These are phyloP conservation scores for Epinotia brunnichana DNA, from an alignment of 2,888 invertebrate species.

Conservation along the genomic window DNA sequence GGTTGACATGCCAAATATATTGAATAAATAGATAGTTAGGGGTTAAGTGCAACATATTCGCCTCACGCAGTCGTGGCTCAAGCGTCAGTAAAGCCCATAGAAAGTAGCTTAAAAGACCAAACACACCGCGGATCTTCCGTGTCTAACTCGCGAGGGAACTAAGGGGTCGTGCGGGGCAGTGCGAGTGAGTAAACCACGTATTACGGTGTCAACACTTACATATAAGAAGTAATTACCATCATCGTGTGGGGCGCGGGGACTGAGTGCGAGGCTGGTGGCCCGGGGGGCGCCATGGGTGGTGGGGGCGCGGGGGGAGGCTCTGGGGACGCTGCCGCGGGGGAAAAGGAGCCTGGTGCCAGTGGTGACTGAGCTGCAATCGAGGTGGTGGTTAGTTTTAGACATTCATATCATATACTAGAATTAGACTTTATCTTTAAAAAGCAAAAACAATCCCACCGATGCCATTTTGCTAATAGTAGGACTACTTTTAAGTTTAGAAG, in stretches of 20 bases:
- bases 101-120: slow-evolving; percentile 30
- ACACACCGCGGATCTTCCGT: slow-evolving; percentile 31
- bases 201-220: slow-evolving; percentile 84
- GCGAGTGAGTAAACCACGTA: slow-evolving; percentile 81
- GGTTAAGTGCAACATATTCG: background rate
- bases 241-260: slow-evolving; percentile 81
- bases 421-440: no score
- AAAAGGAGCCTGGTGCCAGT: slow-evolving; percentile 84
- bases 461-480: no score
- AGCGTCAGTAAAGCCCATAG: slow-evolving; percentile 1
- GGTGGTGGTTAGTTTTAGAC: background rate
- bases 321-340: slow-evolving; percentile 83
- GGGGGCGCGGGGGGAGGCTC: slow-evolving; percentile 85
- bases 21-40: background rate
- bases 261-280: slow-evolving; percentile 71
- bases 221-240: slow-evolving; percentile 85
- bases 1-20: background rate
- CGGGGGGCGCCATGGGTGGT: slow-evolving; percentile 73
- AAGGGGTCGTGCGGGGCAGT: slow-evolving; percentile 72
- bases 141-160: slow-evolving; percentile 46
- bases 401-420: background rate
- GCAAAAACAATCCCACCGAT: background rate
- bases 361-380: slow-evolving; percentile 80
- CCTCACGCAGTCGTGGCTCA: background rate
- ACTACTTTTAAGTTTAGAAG: no score